Percentiles rank a stretch among this genome's conserved stretches.
phyloP scores from a whole-genome alignment of 37 sponge, comb jelly and placozoan genomes.

The Lycopodina hypogea region DNA sequence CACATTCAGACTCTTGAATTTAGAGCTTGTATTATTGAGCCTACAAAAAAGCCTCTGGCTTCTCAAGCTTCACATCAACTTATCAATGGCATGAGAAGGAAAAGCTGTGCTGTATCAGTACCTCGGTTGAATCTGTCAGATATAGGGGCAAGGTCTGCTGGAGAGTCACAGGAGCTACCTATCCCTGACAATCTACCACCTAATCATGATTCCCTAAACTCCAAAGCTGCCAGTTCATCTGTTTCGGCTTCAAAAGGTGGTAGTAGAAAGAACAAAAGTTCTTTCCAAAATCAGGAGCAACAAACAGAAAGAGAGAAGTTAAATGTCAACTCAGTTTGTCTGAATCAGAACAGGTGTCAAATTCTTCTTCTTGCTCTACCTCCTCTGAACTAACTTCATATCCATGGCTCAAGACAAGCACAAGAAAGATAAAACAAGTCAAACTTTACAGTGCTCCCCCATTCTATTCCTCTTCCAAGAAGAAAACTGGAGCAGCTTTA shows the following conservation, averaged over 20 bases:
- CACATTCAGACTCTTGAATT: constrained; percentile 52
- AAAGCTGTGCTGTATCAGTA: not conserved
- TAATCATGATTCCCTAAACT: too few relatives aligned
- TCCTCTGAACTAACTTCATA: too few relatives aligned
- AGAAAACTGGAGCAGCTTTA: not conserved
- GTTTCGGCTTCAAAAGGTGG: not conserved
- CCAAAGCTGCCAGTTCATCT: not conserved
- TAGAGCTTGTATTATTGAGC: not conserved
- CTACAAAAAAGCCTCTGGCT: not conserved
- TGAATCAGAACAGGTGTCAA: not conserved
- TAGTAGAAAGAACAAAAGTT: not conserved
- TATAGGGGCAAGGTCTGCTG: not conserved
- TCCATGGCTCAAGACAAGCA: constrained; percentile 6
- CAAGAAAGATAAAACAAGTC: constrained; percentile 20
- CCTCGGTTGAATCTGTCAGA: constrained; percentile 13
- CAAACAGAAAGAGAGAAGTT: constrained; percentile 42
- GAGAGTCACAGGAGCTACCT: not conserved
- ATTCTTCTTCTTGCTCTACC: too few relatives aligned
- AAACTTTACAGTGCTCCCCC: constrained; percentile 3
- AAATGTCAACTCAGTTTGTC: too few relatives aligned
- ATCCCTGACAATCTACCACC: not conserved
- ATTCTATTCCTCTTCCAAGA: not conserved
- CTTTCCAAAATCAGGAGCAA: not conserved
- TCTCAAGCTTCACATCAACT: not conserved
- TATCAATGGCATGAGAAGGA: not conserved